These are phyloP conservation scores for Zaprionus lachaisei DNA, from an alignment of 1,140 invertebrate species.

Conservation along the genomic window DNA sequence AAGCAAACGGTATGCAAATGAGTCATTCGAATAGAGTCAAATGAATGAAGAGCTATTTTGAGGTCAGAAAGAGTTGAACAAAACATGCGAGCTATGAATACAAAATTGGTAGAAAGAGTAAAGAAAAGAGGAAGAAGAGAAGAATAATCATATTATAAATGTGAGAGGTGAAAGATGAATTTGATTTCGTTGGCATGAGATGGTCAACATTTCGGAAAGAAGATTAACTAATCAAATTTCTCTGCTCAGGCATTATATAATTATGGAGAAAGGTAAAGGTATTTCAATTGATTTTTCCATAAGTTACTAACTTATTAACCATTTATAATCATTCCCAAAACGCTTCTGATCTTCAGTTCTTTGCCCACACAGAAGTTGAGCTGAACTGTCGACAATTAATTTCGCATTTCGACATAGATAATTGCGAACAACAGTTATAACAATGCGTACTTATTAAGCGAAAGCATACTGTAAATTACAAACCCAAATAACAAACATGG, in stretches of 20 bases:
- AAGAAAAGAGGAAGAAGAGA: background rate
- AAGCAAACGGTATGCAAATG: slow-evolving; percentile 72
- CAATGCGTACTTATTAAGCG: slow-evolving; percentile 15
- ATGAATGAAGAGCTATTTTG: slow-evolving; percentile 42
- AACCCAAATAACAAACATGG: slow-evolving; percentile 10
- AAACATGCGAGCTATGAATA: slow-evolving; percentile 25
- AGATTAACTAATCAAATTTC: slow-evolving; percentile 13
- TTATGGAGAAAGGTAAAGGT: background rate
- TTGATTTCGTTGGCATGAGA: slow-evolving; percentile 2
- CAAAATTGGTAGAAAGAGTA: background rate
- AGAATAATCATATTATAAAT: background rate
- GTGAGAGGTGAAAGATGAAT: background rate
- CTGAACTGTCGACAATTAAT: slow-evolving; percentile 39
- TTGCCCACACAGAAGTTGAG: slow-evolving; percentile 13
- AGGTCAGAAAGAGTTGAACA: slow-evolving; percentile 24
- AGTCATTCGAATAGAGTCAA: slow-evolving; percentile 49
- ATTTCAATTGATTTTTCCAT: background rate
- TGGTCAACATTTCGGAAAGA: background rate
- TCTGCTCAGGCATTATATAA: slow-evolving; percentile 9
- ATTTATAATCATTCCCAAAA: background rate
- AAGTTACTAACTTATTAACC: background rate
- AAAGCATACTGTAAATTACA: slow-evolving; percentile 35
- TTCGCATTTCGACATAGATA: slow-evolving; percentile 31
- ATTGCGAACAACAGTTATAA: slow-evolving; percentile 40
- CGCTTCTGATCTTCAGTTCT: background rate